Evolutionary conservation across 2,888 invertebrate species (phyloP), one percentile per base, ranked within the genome.

Genomic region (Nemotelus pantherinus): DNA sequence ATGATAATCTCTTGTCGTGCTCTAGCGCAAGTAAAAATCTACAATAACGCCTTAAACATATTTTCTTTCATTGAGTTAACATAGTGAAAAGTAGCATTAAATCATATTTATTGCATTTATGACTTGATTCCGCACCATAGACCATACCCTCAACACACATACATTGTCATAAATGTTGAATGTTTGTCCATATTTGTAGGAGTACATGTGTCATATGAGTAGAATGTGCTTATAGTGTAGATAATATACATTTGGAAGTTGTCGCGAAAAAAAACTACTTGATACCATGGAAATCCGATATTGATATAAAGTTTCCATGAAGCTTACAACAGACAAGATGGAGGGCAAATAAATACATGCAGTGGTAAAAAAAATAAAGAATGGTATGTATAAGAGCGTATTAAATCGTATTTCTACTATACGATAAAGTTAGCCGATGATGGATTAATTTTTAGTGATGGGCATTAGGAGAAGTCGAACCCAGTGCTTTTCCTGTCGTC

Each of bases 271-370:
- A 25, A 25, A 25, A 25, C 25, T 25, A 25, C 25, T 25, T 25
- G 63, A 63, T 25, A n/a, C 63, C 63, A 63, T 63, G 63, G 63
- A 63, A 63, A 63, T 63, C 39, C 43, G 63, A 63, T 63, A 63
- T 63, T 43, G 43, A 63, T 58, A 58, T 10, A n/a, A 63, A 3
- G 63, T 63, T 63, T 3, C 63, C 63, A 63, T 43, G 63, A 63
- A 41, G 63, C 39, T 25, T 25, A 25, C 25, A 25, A 25, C 25
- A 25, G 25, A 25, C 25, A 25, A 25, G 25, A 25, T 25, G 25
- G 25, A 25, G 25, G 25, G 25, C 25, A 25, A 25, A 25, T 25
- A 25, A 25, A 25, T 25, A 25, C 25, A 25, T 25, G 25, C 25
- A 25, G 25, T 25, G 25, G 25, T 25, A 25, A 25, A 25, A 25